Evolutionary conservation across 2,888 invertebrate species (phyloP), one percentile per base, ranked within the genome.

Genomic region (Ennomos fuscantarius): DNA sequence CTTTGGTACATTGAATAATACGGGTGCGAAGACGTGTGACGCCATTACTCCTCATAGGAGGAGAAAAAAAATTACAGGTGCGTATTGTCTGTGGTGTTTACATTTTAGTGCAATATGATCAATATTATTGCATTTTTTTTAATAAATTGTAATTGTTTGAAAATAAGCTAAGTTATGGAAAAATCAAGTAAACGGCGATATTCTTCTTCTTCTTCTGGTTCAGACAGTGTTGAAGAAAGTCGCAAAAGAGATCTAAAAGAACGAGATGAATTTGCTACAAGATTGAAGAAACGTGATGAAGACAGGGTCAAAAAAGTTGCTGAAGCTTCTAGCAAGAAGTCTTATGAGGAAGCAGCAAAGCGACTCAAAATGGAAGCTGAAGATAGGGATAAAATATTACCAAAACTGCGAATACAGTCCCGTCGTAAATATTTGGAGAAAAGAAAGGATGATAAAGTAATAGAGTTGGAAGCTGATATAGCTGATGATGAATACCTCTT

Each of bases 401-500:
- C 98, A 0, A 96, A 96, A 76, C 84, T 99, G 24, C 93, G 99
- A 35, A 93, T 98, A 12, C 96, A 98, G 79, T 99, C 99, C 0
- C 94, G 99, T 31, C 93, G 99, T 44, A 96, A 97, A 76, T 99
- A 99, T 84, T 93, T 99, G 70, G 97, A 97, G 79, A 99, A 99
- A 84, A 94, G 99, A 43, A 98, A 99, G 86, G 97, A 96, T 56
- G 99, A 99, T 79, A 99, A 99, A 91, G 95, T 99, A 35, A 95
- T 96, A 9, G 99, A 99, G 82, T 89, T 99, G 48, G 99, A 99
- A 87, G 97, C 96, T 8, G 98, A 99, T 78, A 97, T 99, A 57
- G 92, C 95, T 44, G 99, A 99, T 85, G 99, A 99, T 91, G 98
- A 99, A 85, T 98, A 97, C 80, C 93, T 99, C 0, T 99, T 99